A percentile compares a stretch with the other conserved stretches of the same genome.
These are phyloP conservation scores for Rhinichthys klamathensis DNA, from an alignment of 2,113 vertebrate species.

Conservation along the genomic window DNA sequence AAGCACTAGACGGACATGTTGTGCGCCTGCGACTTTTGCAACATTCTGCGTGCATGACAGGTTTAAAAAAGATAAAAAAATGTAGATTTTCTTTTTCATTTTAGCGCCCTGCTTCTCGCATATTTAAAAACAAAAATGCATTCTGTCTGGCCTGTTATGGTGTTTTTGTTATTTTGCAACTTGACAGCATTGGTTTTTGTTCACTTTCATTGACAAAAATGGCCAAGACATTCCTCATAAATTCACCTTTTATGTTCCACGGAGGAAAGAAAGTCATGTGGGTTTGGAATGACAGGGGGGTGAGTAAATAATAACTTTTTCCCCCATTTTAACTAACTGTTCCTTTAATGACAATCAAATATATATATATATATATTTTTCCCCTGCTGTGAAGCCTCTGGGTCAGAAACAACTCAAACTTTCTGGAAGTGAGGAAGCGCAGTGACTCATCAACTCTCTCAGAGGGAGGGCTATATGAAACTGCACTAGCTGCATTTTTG, in stretches of 20 bases:
- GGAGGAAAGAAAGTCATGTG: neutral
- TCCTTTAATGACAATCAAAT: neutral
- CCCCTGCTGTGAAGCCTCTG: neutral
- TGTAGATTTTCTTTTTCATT: too few relatives aligned
- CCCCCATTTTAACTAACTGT: neutral
- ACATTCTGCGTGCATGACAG: too few relatives aligned
- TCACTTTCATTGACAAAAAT: neutral
- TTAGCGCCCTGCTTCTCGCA: too few relatives aligned
- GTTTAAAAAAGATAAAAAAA: too few relatives aligned
- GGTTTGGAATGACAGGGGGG: neutral
- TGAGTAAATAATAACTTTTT: neutral
- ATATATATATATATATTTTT: neutral
- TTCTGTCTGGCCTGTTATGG: neutral
- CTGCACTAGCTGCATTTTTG: slow-evolving; percentile 57
- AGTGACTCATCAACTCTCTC: slow-evolving; percentile 11
- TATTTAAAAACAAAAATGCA: too few relatives aligned
- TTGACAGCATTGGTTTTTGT: neutral
- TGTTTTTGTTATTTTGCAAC: neutral
- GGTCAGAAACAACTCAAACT: slow-evolving; percentile 21
- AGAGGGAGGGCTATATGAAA: slow-evolving; percentile 45
- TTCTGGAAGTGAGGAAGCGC: slow-evolving; percentile 16
- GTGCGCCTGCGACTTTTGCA: too few relatives aligned
- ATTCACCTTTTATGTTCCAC: neutral
- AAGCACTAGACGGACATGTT: too few relatives aligned
- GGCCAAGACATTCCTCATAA: neutral